phyloP scores from a whole-genome alignment of 30 jellyfish, hydroid and myxozoan species.

The Pseudorhiza aurosa region DNA sequence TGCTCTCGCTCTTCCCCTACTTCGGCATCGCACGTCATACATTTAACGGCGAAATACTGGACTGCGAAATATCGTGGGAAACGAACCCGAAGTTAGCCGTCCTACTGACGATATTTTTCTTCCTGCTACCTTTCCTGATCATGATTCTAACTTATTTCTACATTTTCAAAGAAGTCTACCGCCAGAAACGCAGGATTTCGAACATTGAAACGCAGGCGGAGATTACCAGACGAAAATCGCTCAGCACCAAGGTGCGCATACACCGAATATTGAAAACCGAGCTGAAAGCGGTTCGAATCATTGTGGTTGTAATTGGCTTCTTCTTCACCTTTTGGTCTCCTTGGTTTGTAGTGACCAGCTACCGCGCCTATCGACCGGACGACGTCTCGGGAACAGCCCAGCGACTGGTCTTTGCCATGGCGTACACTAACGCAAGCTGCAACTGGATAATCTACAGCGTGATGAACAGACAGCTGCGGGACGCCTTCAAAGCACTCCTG shows the following conservation, averaged over 20 bases:
- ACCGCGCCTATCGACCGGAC: slow-evolving; percentile 61
- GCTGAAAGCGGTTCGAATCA: slow-evolving; percentile 76
- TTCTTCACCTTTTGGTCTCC: slow-evolving; percentile 86
- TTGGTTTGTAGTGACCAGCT: slow-evolving; percentile 53
- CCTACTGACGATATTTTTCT: slow-evolving; percentile 56
- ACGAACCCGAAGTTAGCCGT: slow-evolving; percentile 63
- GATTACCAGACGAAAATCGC: slow-evolving; percentile 1
- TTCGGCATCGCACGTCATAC: slow-evolving; percentile 59
- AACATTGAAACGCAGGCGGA: not conserved
- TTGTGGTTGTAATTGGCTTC: slow-evolving; percentile 84
- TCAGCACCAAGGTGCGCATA: slow-evolving; percentile 21
- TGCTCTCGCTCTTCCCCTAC: slow-evolving; percentile 77
- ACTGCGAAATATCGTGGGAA: slow-evolving; percentile 69
- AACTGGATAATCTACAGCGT: slow-evolving; percentile 93
- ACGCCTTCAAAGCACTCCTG: slow-evolving; percentile 66
- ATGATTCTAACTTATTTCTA: slow-evolving; percentile 71
- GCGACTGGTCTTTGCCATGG: slow-evolving; percentile 68
- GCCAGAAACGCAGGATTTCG: slow-evolving; percentile 74
- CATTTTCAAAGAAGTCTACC: slow-evolving; percentile 65
- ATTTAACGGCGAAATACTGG: slow-evolving; percentile 59
- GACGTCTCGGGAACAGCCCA: slow-evolving; percentile 42
- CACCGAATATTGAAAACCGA: slow-evolving; percentile 49
- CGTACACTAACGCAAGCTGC: slow-evolving; percentile 78
- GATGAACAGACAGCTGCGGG: slow-evolving; percentile 72
- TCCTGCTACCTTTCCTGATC: slow-evolving; percentile 52